Evolutionary conservation across 1,140 invertebrate species (phyloP).

Genomic region (Apis florea): DNA sequence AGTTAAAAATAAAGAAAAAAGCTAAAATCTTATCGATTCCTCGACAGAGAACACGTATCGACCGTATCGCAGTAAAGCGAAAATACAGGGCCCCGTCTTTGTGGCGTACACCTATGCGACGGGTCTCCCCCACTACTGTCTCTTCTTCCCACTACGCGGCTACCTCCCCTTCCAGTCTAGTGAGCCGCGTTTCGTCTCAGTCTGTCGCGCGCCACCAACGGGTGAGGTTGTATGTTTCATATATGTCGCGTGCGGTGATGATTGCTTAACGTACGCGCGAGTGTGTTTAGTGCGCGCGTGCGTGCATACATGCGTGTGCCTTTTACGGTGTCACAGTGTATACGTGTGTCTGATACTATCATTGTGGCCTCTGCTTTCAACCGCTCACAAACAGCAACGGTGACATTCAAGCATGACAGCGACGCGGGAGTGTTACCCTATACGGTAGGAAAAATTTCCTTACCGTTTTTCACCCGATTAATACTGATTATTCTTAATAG

Average conservation of each 20-base stretch:
- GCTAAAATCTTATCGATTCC: background rate
- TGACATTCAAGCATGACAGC: constrained; percentile 72
- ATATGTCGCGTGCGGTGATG: constrained; percentile 21
- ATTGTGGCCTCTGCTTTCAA: constrained; percentile 48
- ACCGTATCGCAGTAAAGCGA: constrained; percentile 3
- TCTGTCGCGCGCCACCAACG: constrained; percentile 70
- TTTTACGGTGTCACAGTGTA: constrained; percentile 39
- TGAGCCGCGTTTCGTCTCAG: constrained; percentile 65
- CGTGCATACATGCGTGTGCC: constrained; percentile 43
- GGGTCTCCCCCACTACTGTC: constrained; percentile 27
- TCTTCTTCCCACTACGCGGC: constrained; percentile 22
- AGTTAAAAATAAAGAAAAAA: background rate
- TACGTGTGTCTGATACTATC: constrained; percentile 45
- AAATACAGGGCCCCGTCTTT: constrained; percentile 23
- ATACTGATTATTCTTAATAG: background rate
- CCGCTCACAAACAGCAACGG: constrained; percentile 25
- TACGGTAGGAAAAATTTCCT: constrained; percentile 72
- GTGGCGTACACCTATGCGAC: constrained; percentile 44
- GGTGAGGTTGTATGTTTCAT: constrained; percentile 48
- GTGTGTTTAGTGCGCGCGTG: constrained; percentile 44
- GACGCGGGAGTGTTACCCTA: constrained; percentile 78
- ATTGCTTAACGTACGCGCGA: constrained; percentile 31
- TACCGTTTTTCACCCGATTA: constrained; percentile 31
- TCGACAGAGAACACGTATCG: constrained; percentile 27
- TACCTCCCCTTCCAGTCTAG: constrained; percentile 46